Evolutionary conservation across 2,797 vertebrate genomes (phyloP), one percentile per base, ranked within the genome.

Genomic region (Hephaestus fuliginosus): DNA sequence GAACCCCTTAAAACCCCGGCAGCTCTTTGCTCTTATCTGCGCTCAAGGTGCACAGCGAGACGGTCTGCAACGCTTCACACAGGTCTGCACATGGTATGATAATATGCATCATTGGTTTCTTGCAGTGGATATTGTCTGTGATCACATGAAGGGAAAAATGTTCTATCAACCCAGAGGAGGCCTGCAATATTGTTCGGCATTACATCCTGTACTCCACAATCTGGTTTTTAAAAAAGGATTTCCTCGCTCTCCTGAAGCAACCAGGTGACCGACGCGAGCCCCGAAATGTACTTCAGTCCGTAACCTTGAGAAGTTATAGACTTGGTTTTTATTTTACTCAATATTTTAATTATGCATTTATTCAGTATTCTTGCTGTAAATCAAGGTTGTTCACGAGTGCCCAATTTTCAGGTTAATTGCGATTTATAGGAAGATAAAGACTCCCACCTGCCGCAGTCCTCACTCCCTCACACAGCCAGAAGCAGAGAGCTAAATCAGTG

Each of bases 291-390:
- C 41, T 65, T 39, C 8, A 46, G 25, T 39, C 46, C 12, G 48
- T 43, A 70, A 70, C 76, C 73, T 69, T 80, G 69, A 82, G 86
- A 61, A 72, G 75, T 75, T 57, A 69, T 77, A 53, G 61, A 76
- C 55, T 76, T 57, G 46, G 5, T 44, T 74, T 77, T 82, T 39
- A 70, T 55, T 82, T 74, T 2, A 49, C 17, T 48, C 51, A 48
- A 61, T 64, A 78, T 67, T 73, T 36, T 36, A 73, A 81, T 70
- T 62, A 80, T 76, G 70, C 25, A 82, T 78, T 69, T 60, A 51
- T 78, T 77, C 79, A 43, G 9, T 49, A 67, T 18, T 17, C 55
- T 56, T 43, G 41, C 44, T 55, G 67, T 71, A 55, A 73, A 76
- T 80, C 65, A 58, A 70, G 22, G 48, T 52, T 22, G 25, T 60